phyloP scores from a whole-genome alignment of 2,113 vertebrate genomes.

The Oophaga pumilio region DNA sequence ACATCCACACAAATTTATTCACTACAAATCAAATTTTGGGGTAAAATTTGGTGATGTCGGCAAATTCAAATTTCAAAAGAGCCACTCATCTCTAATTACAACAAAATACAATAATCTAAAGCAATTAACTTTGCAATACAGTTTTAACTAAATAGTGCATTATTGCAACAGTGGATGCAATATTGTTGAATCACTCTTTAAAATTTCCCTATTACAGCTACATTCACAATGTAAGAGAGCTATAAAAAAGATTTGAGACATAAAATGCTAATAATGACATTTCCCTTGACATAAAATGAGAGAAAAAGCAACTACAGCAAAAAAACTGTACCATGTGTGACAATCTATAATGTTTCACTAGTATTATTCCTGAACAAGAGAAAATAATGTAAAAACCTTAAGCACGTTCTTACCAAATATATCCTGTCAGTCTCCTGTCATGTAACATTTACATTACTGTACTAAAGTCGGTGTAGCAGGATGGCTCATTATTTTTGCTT shows the following conservation, averaged over 20 bases:
- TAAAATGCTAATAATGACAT: conserved; percentile 51
- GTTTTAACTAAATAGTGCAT: background rate
- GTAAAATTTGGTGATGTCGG: too few species aligned
- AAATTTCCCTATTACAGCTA: conserved; percentile 16
- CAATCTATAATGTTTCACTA: conserved; percentile 49
- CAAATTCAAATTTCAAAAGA: too few species aligned
- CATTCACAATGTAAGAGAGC: conserved; percentile 27
- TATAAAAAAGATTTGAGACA: conserved; percentile 21
- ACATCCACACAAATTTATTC: too few species aligned
- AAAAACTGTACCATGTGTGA: conserved; percentile 34
- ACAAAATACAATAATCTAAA: background rate
- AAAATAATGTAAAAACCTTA: conserved; percentile 51
- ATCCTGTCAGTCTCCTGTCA: conserved; percentile 49
- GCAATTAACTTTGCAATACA: background rate
- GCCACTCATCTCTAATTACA: too few species aligned
- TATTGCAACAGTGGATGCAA: background rate
- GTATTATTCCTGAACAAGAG: conserved; percentile 39
- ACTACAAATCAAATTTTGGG: too few species aligned
- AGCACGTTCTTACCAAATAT: conserved; percentile 43
- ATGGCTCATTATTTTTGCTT: conserved; percentile 53
- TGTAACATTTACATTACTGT: conserved; percentile 52
- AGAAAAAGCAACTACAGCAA: conserved; percentile 43
- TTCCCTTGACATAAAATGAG: conserved; percentile 41
- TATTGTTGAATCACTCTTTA: conserved; percentile 11
- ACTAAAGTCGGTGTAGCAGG: conserved; percentile 45